A percentile compares a stretch with the other conserved stretches of the same genome.
These are phyloP conservation scores for Regulus satrapa DNA, from an alignment of 2,113 vertebrate genomes.

Conservation along the genomic window DNA sequence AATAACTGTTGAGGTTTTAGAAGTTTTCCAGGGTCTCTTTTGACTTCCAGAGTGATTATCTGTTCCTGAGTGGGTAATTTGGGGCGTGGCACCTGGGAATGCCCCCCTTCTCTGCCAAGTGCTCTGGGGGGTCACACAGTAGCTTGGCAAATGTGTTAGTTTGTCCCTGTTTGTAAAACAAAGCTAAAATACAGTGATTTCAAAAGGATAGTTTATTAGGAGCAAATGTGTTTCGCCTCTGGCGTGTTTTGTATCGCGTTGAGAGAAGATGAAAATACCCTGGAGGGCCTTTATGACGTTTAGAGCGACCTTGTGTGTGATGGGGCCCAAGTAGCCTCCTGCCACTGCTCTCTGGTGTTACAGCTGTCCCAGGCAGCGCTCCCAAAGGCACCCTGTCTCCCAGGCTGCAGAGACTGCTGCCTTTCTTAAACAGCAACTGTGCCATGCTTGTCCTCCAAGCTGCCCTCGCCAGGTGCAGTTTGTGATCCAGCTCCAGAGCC, in stretches of 20 bases:
- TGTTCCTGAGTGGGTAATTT: neutral
- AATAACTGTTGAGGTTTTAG: slow-evolving; percentile 41
- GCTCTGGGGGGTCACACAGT: neutral
- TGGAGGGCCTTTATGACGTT: neutral
- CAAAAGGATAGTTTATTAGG: neutral
- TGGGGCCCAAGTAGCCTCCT: neutral
- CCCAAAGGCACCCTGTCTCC: neutral
- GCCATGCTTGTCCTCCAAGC: neutral
- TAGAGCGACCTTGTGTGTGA: neutral
- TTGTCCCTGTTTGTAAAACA: neutral
- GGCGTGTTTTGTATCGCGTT: neutral
- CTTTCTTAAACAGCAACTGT: neutral
- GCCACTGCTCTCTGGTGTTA: neutral
- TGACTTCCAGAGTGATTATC: slow-evolving; percentile 22
- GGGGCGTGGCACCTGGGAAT: neutral
- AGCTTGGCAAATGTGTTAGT: neutral
- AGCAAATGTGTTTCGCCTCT: neutral
- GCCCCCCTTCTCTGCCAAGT: neutral
- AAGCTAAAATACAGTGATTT: neutral
- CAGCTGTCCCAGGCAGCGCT: neutral
- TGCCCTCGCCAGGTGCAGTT: too few species aligned
- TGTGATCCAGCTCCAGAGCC: too few species aligned
- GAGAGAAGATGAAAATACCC: neutral
- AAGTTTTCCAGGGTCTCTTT: slow-evolving; percentile 22
- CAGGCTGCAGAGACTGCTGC: neutral